phyloP scores from a whole-genome alignment of 1,140 invertebrate genomes.

The Bombus polaris region DNA sequence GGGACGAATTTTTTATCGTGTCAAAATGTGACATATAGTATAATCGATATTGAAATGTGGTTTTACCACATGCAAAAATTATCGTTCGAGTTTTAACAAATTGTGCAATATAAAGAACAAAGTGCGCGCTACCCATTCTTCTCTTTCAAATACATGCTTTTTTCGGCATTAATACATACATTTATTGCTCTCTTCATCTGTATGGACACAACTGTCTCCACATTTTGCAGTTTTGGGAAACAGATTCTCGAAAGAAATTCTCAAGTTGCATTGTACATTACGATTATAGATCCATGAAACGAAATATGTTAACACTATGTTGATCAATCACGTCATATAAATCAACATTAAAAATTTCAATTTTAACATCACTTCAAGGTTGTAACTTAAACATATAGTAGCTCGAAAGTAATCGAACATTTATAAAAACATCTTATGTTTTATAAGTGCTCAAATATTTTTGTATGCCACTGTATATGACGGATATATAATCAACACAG shows the following conservation, averaged over 20 bases:
- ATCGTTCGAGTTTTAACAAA: constrained; percentile 14
- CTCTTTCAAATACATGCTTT: background rate
- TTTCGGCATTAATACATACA: background rate
- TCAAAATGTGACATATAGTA: background rate
- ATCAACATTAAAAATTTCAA: background rate
- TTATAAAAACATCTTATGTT: too few relatives aligned
- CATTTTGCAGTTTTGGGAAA: background rate
- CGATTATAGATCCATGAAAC: background rate
- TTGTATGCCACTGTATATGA: too few relatives aligned
- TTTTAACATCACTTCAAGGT: background rate
- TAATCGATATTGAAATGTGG: constrained; percentile 6
- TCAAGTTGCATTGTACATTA: background rate
- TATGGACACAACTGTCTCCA: constrained; percentile 14
- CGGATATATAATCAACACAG: background rate
- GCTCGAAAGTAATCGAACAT: too few relatives aligned
- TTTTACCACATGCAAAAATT: background rate
- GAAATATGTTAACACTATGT: background rate
- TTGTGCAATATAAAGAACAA: constrained; percentile 43
- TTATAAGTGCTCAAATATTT: background rate
- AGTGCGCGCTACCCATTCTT: constrained; percentile 39
- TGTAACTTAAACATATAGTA: background rate
- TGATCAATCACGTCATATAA: background rate
- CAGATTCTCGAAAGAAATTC: constrained; percentile 5
- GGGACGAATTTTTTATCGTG: constrained; percentile 21
- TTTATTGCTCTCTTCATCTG: constrained; percentile 25